These are phyloP conservation scores for Excalfactoria chinensis DNA, from an alignment of 2,113 vertebrate species.

Conservation along the genomic window DNA sequence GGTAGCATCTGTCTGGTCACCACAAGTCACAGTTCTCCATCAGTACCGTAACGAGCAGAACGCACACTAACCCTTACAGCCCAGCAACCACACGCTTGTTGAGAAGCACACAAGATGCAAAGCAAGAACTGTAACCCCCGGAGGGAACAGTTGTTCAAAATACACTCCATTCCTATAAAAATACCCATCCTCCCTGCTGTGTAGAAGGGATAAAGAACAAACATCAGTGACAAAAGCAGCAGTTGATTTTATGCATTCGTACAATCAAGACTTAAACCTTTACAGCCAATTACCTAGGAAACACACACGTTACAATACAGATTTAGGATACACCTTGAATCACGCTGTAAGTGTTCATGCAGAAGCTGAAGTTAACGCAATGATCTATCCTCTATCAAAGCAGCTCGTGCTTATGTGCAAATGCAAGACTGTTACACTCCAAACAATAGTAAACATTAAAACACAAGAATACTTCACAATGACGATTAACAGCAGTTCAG, in stretches of 20 bases:
- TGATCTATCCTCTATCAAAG: constrained; percentile 71
- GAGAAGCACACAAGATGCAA: constrained; percentile 62
- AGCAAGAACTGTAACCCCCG: constrained; percentile 59
- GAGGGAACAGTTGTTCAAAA: constrained; percentile 60
- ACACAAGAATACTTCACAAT: constrained; percentile 76
- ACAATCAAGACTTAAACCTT: constrained; percentile 64
- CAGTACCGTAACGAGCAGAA: constrained; percentile 67
- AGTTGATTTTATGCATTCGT: constrained; percentile 72
- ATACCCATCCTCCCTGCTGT: neutral
- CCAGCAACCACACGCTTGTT: constrained; percentile 63
- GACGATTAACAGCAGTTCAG: constrained; percentile 80
- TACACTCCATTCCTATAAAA: constrained; percentile 59
- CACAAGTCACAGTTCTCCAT: constrained; percentile 62
- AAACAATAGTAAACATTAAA: constrained; percentile 72
- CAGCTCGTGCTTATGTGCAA: constrained; percentile 78
- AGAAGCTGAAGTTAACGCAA: constrained; percentile 68
- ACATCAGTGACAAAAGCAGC: constrained; percentile 60
- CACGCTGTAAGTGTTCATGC: constrained; percentile 69
- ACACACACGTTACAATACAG: constrained; percentile 59
- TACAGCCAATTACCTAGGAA: constrained; percentile 60
- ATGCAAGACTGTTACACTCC: constrained; percentile 69
- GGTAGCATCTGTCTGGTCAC: constrained; percentile 63
- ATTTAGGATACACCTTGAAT: constrained; percentile 63
- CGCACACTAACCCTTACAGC: constrained; percentile 48
- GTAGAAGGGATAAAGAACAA: constrained; percentile 54